Evolutionary conservation across 2,888 invertebrate species (phyloP).

Genomic region (Thereva nobilitata): DNA sequence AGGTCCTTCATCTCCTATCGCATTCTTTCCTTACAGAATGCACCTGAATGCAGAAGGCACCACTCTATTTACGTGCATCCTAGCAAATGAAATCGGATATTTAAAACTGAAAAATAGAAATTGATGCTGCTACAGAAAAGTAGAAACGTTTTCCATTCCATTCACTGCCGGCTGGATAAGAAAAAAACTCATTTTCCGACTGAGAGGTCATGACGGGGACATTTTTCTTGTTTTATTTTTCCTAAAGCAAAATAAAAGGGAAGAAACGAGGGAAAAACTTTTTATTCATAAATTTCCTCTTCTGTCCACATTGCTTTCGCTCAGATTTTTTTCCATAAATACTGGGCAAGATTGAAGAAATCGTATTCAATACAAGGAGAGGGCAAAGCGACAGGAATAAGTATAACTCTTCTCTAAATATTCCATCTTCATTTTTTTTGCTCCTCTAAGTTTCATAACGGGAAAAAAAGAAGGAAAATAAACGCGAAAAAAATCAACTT

Average conservation of each 20-base stretch:
- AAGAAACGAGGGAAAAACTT: background rate
- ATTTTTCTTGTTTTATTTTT: slow-evolving; percentile 1
- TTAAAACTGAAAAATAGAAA: slow-evolving; percentile 19
- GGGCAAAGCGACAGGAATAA: too few relatives aligned
- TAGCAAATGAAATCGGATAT: too few relatives aligned
- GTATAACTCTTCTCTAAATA: background rate
- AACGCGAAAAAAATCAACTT: slow-evolving; percentile 12
- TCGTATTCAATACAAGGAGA: too few relatives aligned
- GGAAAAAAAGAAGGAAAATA: slow-evolving; percentile 12
- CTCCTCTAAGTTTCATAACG: background rate
- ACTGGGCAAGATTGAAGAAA: too few relatives aligned
- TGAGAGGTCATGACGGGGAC: slow-evolving; percentile 16
- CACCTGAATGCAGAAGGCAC: too few relatives aligned
- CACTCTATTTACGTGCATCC: too few relatives aligned
- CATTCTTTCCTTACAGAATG: too few relatives aligned
- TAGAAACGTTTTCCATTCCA: slow-evolving; percentile 10
- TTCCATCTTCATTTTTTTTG: background rate
- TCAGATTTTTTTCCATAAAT: too few relatives aligned
- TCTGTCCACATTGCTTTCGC: too few relatives aligned
- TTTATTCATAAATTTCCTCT: background rate
- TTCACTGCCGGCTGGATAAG: slow-evolving; percentile 8
- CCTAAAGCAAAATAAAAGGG: background rate
- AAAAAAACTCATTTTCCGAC: slow-evolving; percentile 30
- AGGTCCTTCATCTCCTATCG: too few relatives aligned
- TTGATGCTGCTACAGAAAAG: slow-evolving; percentile 19